Evolutionary conservation across 2,797 vertebrate species (phyloP).

Genomic region (Leptatherina wallacei): DNA sequence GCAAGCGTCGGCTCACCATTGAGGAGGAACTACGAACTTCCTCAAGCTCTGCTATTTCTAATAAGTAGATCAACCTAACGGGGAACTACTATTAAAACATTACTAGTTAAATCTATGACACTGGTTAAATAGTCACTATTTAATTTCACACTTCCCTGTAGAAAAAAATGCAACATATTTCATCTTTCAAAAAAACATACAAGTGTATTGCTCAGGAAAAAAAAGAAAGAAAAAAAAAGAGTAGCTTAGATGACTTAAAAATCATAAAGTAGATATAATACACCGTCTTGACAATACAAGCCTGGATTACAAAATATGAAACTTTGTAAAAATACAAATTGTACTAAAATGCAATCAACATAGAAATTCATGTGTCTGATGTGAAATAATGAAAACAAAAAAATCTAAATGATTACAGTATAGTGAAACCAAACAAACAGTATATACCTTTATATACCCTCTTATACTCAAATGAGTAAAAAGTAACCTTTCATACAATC

Average conservation of each 20-base stretch:
- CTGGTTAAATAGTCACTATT: not conserved
- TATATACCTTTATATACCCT: not conserved
- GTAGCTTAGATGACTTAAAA: constrained; percentile 2
- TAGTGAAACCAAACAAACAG: not conserved
- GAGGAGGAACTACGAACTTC: constrained; percentile 14
- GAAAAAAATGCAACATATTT: not conserved
- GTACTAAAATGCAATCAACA: not conserved
- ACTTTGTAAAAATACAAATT: not conserved
- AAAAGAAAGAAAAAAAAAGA: not conserved
- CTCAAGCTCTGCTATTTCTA: not conserved
- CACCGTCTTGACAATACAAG: not conserved
- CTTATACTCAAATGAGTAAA: not conserved
- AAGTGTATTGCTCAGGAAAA: not conserved
- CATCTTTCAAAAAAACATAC: not conserved
- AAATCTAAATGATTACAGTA: not conserved
- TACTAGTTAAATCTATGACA: constrained; percentile 5
- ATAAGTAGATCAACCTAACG: not conserved
- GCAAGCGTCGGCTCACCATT: not conserved
- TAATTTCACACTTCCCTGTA: constrained; percentile 6
- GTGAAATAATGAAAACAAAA: not conserved
- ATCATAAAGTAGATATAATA: not conserved
- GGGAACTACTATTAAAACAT: constrained; percentile 30
- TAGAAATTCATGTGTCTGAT: not conserved
- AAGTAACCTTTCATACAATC: not conserved
- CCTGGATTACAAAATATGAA: not conserved